Conservation (phyloP, 92 coral and sea anemone genomes). For the Chrysogorgia sp. region DNA sequence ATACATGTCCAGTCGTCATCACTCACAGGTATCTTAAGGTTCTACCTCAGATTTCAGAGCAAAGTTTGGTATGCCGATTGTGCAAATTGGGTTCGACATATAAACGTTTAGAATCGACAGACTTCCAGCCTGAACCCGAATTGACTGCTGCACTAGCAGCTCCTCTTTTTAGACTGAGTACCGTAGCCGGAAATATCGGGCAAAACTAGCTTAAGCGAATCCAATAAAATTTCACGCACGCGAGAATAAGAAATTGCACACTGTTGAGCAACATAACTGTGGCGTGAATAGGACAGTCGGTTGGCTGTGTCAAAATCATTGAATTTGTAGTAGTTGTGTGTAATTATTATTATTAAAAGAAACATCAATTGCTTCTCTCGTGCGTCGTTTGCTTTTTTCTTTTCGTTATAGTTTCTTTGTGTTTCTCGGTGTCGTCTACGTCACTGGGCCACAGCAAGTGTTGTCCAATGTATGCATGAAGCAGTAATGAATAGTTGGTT, state of each 20-base stretch:
- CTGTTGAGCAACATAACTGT: not conserved
- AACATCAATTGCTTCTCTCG: too few species aligned
- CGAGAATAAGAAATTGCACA: not conserved
- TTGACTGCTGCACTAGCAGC: not conserved
- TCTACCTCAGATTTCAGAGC: not conserved
- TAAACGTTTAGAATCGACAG: conserved; percentile 45
- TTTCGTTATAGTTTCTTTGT: too few species aligned
- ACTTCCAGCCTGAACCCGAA: conserved; percentile 11
- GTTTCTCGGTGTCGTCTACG: too few species aligned
- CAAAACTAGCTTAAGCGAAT: too few species aligned
- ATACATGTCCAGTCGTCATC: not conserved
- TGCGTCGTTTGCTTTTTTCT: too few species aligned
- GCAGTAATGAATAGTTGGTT: too few species aligned
- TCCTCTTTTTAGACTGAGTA: too few species aligned
- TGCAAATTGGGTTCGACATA: conserved; percentile 45
- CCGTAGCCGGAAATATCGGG: too few species aligned
- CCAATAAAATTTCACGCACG: not conserved
- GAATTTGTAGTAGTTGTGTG: not conserved
- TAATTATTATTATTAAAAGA: too few species aligned
- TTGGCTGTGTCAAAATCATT: not conserved
- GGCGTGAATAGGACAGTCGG: not conserved
- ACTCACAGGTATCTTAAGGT: conserved; percentile 11
- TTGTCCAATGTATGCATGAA: too few species aligned
- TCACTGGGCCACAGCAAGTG: too few species aligned
- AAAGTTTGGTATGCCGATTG: conserved; percentile 5